A percentile compares a stretch with the other conserved stretches of the same genome.
Evolutionary conservation across 2,888 invertebrate genomes (phyloP).

Genomic region (Mythimna ferrago): DNA sequence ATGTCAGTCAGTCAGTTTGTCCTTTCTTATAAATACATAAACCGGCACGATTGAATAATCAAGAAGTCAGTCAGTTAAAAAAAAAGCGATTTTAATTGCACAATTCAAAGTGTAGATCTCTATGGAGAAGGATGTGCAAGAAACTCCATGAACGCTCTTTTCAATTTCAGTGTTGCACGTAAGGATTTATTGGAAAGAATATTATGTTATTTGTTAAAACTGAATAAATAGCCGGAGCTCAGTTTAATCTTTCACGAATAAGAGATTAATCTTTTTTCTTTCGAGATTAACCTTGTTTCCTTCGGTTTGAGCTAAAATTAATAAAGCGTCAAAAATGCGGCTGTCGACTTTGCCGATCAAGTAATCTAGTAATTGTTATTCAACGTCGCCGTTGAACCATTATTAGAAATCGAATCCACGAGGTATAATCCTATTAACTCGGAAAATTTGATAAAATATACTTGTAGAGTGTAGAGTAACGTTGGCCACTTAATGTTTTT

Average conservation of each 20-base stretch:
- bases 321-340: conserved; percentile 9
- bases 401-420: not conserved
- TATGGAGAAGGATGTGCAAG: too few relatives aligned
- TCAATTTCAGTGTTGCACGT: not conserved
- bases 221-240: not conserved
- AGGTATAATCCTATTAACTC: conserved; percentile 1
- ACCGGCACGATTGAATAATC: too few relatives aligned
- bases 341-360: not conserved
- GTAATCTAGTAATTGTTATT: conserved; percentile 16
- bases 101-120: too few relatives aligned
- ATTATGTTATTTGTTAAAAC: not conserved
- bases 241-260: not conserved
- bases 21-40: too few relatives aligned
- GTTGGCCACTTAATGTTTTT: not conserved
- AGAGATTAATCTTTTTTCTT: not conserved
- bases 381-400: not conserved
- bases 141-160: too few relatives aligned
- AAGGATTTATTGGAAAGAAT: not conserved
- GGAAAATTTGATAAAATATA: not conserved
- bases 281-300: too few relatives aligned
- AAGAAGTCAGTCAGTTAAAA: too few relatives aligned
- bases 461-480: not conserved
- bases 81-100: too few relatives aligned
- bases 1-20: too few relatives aligned
- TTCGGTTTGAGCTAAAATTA: conserved; percentile 1